Evolutionary conservation across 2,888 invertebrate genomes (phyloP).

Genomic region (Mesorhabditis sp.): DNA sequence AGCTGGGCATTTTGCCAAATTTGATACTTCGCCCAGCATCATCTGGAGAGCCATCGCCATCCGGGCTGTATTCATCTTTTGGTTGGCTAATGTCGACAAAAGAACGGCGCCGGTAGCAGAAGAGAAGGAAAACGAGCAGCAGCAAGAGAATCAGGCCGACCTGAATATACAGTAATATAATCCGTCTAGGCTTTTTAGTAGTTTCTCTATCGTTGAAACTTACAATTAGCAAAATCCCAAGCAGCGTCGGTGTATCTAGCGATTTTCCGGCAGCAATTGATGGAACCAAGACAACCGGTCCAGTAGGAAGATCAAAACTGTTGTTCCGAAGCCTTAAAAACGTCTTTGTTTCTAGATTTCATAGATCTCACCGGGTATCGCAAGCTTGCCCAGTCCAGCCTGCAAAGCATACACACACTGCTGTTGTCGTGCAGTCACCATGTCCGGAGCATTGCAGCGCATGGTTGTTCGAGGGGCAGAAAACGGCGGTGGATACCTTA

Average conservation of each 20-base stretch:
- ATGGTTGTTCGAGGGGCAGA: conserved; percentile 81
- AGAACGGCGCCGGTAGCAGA: conserved; percentile 58
- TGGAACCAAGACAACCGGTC: conserved; percentile 26
- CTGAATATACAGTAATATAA: conserved; percentile 12
- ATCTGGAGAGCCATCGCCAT: conserved; percentile 23
- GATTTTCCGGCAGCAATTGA: conserved; percentile 39
- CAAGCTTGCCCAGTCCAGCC: conserved; percentile 65
- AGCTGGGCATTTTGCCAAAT: conserved; percentile 61
- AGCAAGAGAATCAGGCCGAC: conserved; percentile 60
- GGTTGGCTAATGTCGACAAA: conserved; percentile 24
- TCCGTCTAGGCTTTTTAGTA: not conserved
- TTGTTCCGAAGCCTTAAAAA: too few species aligned
- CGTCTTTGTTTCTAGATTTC: not conserved
- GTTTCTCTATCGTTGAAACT: not conserved
- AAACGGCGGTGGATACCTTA: conserved; percentile 43
- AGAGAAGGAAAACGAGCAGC: conserved; percentile 59
- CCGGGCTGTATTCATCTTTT: too few species aligned
- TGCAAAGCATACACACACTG: conserved; percentile 76
- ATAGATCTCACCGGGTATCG: conserved; percentile 32
- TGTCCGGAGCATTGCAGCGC: conserved; percentile 86
- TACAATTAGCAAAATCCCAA: conserved; percentile 59
- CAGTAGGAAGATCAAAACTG: not conserved
- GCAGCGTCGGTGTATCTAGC: conserved; percentile 59
- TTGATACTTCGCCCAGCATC: conserved; percentile 55
- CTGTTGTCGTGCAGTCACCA: conserved; percentile 67